A percentile compares a stretch with the other conserved stretches of the same genome.
Evolutionary conservation across 2,797 vertebrate genomes (phyloP).

Genomic region (Smutsia temminckii): DNA sequence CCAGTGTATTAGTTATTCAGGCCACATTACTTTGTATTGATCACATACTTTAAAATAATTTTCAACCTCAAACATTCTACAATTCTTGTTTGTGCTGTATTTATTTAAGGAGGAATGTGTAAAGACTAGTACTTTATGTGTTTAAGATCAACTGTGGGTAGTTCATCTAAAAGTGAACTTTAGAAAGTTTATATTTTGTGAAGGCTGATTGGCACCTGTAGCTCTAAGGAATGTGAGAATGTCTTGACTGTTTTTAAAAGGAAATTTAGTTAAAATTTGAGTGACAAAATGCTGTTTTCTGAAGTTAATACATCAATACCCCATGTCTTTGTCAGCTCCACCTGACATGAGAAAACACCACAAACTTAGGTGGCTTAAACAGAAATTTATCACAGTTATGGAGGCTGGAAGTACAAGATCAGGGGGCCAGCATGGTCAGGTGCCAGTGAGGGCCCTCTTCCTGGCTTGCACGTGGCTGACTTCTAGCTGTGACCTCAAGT

Average conservation of each 20-base stretch:
- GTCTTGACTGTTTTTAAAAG: not conserved
- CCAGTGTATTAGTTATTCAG: not conserved
- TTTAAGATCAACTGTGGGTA: not conserved
- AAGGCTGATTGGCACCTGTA: not conserved
- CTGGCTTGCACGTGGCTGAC: not conserved
- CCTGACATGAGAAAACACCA: not conserved
- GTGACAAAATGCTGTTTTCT: not conserved
- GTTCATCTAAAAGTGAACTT: not conserved
- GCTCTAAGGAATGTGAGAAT: not conserved
- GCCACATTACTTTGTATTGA: not conserved
- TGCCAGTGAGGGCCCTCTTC: not conserved
- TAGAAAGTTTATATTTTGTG: not conserved
- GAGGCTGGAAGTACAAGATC: not conserved
- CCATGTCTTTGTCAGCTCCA: not conserved
- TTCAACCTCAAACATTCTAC: not conserved
- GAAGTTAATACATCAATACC: not conserved
- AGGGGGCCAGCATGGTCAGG: not conserved
- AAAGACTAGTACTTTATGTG: not conserved
- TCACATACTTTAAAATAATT: conserved; percentile 3
- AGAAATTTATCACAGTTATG: not conserved
- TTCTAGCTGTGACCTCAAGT: not conserved
- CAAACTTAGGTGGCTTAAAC: not conserved
- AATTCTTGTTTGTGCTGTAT: not conserved
- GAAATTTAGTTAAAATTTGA: conserved; percentile 35
- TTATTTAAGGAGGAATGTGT: not conserved